Percentiles rank a stretch among this genome's conserved stretches.
Conservation (phyloP, 2,888 invertebrate genomes). For the Drosophila eohydei region DNA sequence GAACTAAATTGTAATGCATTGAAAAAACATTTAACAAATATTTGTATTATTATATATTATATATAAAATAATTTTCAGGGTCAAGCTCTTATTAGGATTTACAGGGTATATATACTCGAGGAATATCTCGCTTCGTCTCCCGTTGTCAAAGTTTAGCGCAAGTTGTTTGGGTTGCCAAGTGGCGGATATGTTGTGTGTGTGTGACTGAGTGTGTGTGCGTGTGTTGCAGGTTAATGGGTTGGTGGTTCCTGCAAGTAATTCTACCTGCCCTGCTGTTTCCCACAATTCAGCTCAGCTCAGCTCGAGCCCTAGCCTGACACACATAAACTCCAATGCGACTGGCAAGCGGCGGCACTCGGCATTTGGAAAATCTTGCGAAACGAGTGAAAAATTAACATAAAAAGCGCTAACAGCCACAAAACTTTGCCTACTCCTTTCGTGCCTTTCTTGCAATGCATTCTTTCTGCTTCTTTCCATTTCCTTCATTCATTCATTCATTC, state of each 20-base stretch:
- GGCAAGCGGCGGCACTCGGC: conserved; percentile 29
- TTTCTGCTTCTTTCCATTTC: conserved; percentile 5
- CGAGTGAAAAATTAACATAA: conserved; percentile 65
- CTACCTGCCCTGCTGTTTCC: conserved; percentile 36
- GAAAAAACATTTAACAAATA: neutral
- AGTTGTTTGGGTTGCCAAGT: conserved; percentile 55
- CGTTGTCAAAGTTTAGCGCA: conserved; percentile 51
- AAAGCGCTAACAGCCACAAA: conserved; percentile 54
- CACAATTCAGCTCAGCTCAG: neutral
- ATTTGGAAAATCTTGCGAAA: conserved; percentile 44
- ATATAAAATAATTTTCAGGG: neutral
- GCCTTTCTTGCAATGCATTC: conserved; percentile 20
- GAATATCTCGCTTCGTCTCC: conserved; percentile 7
- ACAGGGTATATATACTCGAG: conserved; percentile 32
- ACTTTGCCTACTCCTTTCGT: conserved; percentile 46
- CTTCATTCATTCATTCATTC: conserved; percentile 7
- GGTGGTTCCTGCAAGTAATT: conserved; percentile 2
- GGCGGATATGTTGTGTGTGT: conserved; percentile 25
- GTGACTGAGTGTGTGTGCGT: conserved; percentile 2
- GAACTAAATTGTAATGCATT: too few relatives aligned
- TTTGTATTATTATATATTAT: neutral
- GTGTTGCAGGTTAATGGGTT: conserved; percentile 6
- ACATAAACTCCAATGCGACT: conserved; percentile 51
- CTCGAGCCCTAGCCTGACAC: conserved; percentile 43
- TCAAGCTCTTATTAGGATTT: neutral